Base-by-base conservation (phyloP, 2,888 invertebrate genomes). In the Endotricha flammealis region DNA sequence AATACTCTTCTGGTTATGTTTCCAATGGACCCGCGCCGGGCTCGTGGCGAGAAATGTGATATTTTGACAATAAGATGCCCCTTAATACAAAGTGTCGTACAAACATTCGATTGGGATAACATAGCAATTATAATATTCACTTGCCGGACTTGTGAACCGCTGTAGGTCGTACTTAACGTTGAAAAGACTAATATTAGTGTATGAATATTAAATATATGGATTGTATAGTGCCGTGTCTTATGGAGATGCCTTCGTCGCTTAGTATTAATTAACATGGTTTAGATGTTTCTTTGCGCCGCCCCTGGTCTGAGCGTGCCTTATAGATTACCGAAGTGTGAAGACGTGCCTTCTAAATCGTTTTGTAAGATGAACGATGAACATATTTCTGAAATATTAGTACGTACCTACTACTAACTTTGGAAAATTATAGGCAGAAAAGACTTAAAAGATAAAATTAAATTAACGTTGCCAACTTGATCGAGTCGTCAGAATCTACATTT, bases 51-150 rank as follows among this genome's bases (percentile, higher is more conserved):
- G 39, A 53, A 55, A 67, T 78, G 79, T 81, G 79, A 80, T 80
- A 78, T 75, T 64, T 71, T 66, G 80, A 81, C 81, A 80, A 80
- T 80, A 78, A 79, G 64, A 64, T 56, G 55, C 54, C 54, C 53
- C 42, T 51, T 35, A 47, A 51, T 46, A 44, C 46, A 39, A 44
- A 41, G 32, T 45, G 47, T 52, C 54, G 64, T 69, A 71, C 65
- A 64, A 66, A 62, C 45, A 41, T 38, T 44, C 49, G 52, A 53
- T 55, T 57, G 54, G 45, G 58, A 57, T 12, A 28, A 28, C 3
- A 29, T 35, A 23, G 29, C 16, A 22, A 22, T 20, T 2, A n/a
- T n/a, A n/a, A n/a, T n/a, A 22, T 17, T 32, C 20, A 12, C 9
- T 35, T 5, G 20, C n/a, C 22, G 13, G 3, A 17, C 33, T n/a